A percentile compares a stretch with the other conserved stretches of the same genome.
Evolutionary conservation across 2,113 vertebrate genomes (phyloP).

Genomic region (Calyptommatus sinebrachiatus): DNA sequence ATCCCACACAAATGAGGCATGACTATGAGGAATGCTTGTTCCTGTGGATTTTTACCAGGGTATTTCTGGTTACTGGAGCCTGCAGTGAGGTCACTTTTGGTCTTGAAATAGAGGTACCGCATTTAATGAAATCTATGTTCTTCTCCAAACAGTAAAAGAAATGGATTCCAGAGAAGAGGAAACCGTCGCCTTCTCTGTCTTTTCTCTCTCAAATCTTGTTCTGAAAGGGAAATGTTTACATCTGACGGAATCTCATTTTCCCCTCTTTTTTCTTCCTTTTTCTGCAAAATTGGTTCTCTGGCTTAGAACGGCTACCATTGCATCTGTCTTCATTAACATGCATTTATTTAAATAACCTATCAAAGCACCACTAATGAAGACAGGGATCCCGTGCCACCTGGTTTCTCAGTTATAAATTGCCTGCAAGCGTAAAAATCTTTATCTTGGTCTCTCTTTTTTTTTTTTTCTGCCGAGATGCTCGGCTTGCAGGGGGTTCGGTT

Average conservation of each 20-base stretch:
- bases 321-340: constrained; percentile 17
- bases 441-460: background rate
- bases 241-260: background rate
- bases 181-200: too few species aligned
- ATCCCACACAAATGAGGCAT: too few species aligned
- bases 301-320: background rate
- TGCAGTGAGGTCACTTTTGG: background rate
- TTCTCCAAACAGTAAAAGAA: background rate
- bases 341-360: constrained; percentile 23
- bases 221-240: background rate
- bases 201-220: too few species aligned
- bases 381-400: background rate
- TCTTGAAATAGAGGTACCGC: background rate
- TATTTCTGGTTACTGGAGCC: too few species aligned
- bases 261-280: background rate
- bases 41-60: too few species aligned
- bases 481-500: background rate
- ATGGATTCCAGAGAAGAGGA: background rate
- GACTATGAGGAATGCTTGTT: too few species aligned
- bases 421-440: background rate
- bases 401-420: background rate
- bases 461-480: background rate
- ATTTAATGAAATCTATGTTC: constrained; percentile 1
- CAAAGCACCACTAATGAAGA: constrained; percentile 9
- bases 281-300: background rate